Conservation (phyloP, 1,140 invertebrate species). For the Drosophila subpulchrella region DNA sequence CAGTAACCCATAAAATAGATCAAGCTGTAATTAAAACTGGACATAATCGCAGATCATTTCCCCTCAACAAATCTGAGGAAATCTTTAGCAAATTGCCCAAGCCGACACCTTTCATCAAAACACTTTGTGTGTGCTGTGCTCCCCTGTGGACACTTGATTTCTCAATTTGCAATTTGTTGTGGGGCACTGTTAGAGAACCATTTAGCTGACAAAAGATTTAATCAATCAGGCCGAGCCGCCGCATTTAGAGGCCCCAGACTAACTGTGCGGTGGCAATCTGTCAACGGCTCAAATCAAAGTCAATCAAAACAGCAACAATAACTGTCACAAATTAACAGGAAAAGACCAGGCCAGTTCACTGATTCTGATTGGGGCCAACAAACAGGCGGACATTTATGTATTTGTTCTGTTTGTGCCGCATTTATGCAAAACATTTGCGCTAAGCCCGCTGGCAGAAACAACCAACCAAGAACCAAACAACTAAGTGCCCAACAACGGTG, state of each 20-base stretch:
- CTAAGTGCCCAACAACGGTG: conserved; percentile 49
- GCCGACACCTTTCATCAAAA: conserved; percentile 30
- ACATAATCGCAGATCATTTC: conserved; percentile 5
- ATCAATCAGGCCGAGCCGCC: conserved; percentile 32
- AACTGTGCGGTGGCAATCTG: conserved; percentile 42
- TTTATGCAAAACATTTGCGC: conserved; percentile 31
- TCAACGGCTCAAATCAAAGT: conserved; percentile 53
- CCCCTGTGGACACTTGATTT: conserved; percentile 15
- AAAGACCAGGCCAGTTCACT: conserved; percentile 42
- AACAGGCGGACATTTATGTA: conserved; percentile 17
- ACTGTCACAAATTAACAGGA: conserved; percentile 65
- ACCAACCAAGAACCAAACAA: conserved; percentile 33
- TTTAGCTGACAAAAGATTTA: conserved; percentile 51
- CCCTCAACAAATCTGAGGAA: conserved; percentile 14
- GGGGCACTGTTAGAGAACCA: conserved; percentile 39
- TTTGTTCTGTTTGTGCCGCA: conserved; percentile 12
- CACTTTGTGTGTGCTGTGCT: conserved; percentile 14
- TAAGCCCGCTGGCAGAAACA: conserved; percentile 64
- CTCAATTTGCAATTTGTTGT: conserved; percentile 32
- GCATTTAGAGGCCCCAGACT: conserved; percentile 19
- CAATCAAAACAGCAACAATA: conserved; percentile 76
- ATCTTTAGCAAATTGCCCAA: conserved; percentile 14
- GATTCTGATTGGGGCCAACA: conserved; percentile 49
- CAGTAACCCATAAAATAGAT: background rate
- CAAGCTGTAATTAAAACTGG: conserved; percentile 19